These are phyloP conservation scores for Saccostrea echinata DNA, from an alignment of 1,140 invertebrate genomes.

Conservation along the genomic window DNA sequence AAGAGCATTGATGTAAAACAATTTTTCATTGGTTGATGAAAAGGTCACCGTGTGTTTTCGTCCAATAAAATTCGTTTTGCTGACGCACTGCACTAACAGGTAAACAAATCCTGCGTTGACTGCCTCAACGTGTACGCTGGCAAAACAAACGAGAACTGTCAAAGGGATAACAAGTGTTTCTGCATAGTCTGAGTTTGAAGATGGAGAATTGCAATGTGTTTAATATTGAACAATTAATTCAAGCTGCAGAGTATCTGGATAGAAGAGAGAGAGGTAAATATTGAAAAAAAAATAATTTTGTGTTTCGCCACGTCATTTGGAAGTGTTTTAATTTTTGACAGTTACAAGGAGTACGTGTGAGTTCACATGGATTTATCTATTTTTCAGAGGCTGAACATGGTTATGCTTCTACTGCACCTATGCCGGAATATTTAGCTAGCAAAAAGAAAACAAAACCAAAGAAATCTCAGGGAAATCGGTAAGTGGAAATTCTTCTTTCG, in stretches of 20 bases:
- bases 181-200: constrained; percentile 44
- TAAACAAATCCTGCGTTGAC: constrained; percentile 66
- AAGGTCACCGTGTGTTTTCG: not conserved
- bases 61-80: constrained; percentile 54
- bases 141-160: constrained; percentile 65
- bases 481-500: constrained; percentile 71
- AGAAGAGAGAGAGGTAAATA: constrained; percentile 81
- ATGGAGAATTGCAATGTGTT: constrained; percentile 52
- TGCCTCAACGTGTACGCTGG: constrained; percentile 66
- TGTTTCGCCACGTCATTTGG: constrained; percentile 64
- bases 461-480: constrained; percentile 94
- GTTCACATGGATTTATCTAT: constrained; percentile 57
- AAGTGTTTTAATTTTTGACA: constrained; percentile 51
- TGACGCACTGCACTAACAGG: constrained; percentile 52
- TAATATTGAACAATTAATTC: constrained; percentile 88
- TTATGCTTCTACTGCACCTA: constrained; percentile 91
- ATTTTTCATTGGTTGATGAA: constrained; percentile 11
- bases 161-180: constrained; percentile 44
- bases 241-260: constrained; percentile 91
- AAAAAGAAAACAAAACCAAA: constrained; percentile 87
- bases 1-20: not conserved
- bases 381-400: constrained; percentile 92
- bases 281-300: constrained; percentile 24
- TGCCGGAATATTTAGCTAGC: constrained; percentile 84
- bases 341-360: constrained; percentile 49